Percentiles rank a stretch among this genome's conserved stretches.
These are phyloP conservation scores for Ectobius pallidus DNA, from an alignment of 2,888 invertebrate species.

Conservation along the genomic window DNA sequence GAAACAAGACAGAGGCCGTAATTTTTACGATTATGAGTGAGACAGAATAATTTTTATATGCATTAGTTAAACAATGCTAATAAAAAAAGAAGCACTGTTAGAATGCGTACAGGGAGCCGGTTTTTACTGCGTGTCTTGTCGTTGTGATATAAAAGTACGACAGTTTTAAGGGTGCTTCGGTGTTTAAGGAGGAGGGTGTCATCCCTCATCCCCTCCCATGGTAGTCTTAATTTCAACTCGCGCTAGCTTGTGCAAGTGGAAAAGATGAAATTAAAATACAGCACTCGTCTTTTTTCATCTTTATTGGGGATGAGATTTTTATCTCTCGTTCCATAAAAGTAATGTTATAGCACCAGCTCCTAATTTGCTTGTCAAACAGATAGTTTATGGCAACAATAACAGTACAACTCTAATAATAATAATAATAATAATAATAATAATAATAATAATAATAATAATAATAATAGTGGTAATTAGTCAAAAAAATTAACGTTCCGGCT, in stretches of 20 bases:
- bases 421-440: no score
- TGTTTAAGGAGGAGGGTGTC: constrained; percentile 12
- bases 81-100: constrained; percentile 21
- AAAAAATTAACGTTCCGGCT: no score
- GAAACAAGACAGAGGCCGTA: not conserved
- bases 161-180: not conserved
- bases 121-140: not conserved
- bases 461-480: no score
- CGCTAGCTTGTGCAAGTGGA: constrained; percentile 14
- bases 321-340: no score
- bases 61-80: constrained; percentile 27
- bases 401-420: no score
- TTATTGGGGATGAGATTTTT: not conserved
- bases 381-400: no score
- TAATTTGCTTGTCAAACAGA: no score
- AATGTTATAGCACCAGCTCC: no score
- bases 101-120: not conserved
- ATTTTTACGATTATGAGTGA: constrained; percentile 20
- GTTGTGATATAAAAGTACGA: not conserved
- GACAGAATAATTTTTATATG: constrained; percentile 28
- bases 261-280: constrained; percentile 27
- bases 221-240: constrained; percentile 22
- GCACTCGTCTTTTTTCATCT: not conserved
- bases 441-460: no score
- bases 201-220: not conserved